A percentile compares a stretch with the other conserved stretches of the same genome.
phyloP scores from a whole-genome alignment of 1,140 invertebrate genomes.

The Zaprionus vittiger region DNA sequence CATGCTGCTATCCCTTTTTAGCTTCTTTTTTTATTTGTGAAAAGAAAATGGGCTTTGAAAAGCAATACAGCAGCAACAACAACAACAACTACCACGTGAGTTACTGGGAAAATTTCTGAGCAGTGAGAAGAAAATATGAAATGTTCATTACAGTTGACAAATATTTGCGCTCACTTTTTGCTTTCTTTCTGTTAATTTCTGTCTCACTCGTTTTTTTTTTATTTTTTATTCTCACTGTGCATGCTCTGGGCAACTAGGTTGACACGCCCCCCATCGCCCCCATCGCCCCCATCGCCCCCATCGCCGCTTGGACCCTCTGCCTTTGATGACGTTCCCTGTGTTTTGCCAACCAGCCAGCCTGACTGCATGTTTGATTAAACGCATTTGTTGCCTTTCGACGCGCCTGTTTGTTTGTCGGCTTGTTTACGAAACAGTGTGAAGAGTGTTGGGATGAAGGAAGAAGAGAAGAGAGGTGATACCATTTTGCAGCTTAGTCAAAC shows the following conservation, averaged over 20 bases:
- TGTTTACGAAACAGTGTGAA: constrained; percentile 24
- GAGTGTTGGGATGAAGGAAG: not conserved
- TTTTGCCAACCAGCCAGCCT: not conserved
- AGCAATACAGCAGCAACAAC: constrained; percentile 25
- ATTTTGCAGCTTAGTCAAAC: constrained; percentile 47
- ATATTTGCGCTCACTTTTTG: constrained; percentile 72
- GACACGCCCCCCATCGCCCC: constrained; percentile 16
- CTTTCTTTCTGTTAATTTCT: constrained; percentile 62
- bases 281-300: not conserved
- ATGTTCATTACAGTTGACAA: constrained; percentile 83
- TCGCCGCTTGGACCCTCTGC: not conserved
- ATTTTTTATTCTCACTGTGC: constrained; percentile 65
- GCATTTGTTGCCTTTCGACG: constrained; percentile 79
- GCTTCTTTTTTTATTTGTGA: constrained; percentile 59
- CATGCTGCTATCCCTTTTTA: constrained; percentile 5
- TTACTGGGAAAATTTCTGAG: constrained; percentile 24
- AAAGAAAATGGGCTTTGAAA: constrained; percentile 77
- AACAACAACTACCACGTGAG: not conserved
- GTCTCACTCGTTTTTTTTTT: constrained; percentile 19
- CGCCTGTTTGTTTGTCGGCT: constrained; percentile 40
- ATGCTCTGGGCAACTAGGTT: constrained; percentile 58
- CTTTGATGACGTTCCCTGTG: constrained; percentile 38
- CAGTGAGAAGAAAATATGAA: constrained; percentile 72
- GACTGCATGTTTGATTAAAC: constrained; percentile 78
- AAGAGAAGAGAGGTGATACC: not conserved